Evolutionary conservation across 2,888 invertebrate genomes (phyloP).

Genomic region (Agonopterix alstromeriana): DNA sequence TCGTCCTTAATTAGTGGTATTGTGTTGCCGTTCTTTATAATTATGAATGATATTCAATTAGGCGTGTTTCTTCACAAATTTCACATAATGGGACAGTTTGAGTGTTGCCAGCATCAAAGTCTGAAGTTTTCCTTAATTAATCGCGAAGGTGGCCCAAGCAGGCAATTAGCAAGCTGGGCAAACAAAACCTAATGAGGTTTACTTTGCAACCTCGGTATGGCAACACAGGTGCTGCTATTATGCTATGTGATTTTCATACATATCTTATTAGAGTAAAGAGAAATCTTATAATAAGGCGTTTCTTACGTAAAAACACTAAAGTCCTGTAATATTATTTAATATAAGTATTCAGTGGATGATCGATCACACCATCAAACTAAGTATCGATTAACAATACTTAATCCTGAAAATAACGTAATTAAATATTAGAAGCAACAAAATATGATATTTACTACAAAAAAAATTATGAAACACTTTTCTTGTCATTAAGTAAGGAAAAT

Average conservation of each 20-base stretch:
- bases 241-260: neutral
- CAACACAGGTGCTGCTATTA: neutral
- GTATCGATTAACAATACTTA: too few relatives aligned
- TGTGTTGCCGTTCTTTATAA: neutral
- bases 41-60: neutral
- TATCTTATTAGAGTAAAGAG: neutral
- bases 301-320: too few relatives aligned
- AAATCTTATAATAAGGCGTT: too few relatives aligned
- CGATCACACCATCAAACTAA: too few relatives aligned
- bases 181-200: conserved; percentile 9
- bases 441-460: too few relatives aligned
- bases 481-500: too few relatives aligned
- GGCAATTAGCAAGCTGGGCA: conserved; percentile 15
- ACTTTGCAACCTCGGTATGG: neutral
- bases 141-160: neutral
- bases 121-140: neutral
- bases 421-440: too few relatives aligned
- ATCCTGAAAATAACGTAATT: too few relatives aligned
- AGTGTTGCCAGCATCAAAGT: neutral
- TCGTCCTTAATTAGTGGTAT: too few relatives aligned
- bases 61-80: neutral
- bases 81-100: neutral
- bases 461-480: too few relatives aligned
- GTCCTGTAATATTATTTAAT: too few relatives aligned
- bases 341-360: too few relatives aligned